Conservation (phyloP, 2,888 invertebrate species). For the Tetragnatha montana region DNA sequence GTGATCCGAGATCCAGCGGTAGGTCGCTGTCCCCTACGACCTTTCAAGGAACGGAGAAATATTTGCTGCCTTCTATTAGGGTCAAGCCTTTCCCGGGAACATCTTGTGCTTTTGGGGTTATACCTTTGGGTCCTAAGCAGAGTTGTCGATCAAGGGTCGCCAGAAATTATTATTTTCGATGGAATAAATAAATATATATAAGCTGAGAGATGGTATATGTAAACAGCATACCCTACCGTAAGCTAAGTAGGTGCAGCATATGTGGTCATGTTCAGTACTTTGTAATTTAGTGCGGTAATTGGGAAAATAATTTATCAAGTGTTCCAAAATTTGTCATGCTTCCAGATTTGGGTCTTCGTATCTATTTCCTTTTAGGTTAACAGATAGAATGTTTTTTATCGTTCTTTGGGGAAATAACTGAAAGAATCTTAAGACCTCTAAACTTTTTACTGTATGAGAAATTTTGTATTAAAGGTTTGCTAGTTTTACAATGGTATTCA, state of each 20-base stretch:
- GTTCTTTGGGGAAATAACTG: too few relatives aligned
- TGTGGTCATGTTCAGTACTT: not conserved
- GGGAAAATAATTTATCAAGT: not conserved
- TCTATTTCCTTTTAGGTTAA: too few relatives aligned
- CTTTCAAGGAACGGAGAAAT: constrained; percentile 25
- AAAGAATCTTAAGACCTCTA: too few relatives aligned
- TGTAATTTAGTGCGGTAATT: not conserved
- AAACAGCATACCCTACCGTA: not conserved
- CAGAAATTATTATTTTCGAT: constrained; percentile 30
- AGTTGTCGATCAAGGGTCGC: constrained; percentile 33
- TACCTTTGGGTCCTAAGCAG: constrained; percentile 16
- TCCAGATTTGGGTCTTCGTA: too few relatives aligned
- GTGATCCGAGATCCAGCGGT: constrained; percentile 2
- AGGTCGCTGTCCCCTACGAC: constrained; percentile 23
- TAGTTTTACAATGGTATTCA: too few relatives aligned
- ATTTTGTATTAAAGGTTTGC: too few relatives aligned
- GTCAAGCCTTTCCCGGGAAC: constrained; percentile 40
- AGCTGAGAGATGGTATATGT: not conserved
- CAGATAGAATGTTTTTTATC: too few relatives aligned
- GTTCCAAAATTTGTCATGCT: too few relatives aligned
- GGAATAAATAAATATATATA: constrained; percentile 28
- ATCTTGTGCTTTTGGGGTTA: constrained; percentile 34
- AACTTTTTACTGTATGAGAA: too few relatives aligned
- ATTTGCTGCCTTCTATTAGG: constrained; percentile 36
- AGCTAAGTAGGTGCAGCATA: not conserved